A percentile compares a stretch with the other conserved stretches of the same genome.
Evolutionary conservation across 2,888 invertebrate genomes (phyloP).

Genomic region (Eurytoma californica): DNA sequence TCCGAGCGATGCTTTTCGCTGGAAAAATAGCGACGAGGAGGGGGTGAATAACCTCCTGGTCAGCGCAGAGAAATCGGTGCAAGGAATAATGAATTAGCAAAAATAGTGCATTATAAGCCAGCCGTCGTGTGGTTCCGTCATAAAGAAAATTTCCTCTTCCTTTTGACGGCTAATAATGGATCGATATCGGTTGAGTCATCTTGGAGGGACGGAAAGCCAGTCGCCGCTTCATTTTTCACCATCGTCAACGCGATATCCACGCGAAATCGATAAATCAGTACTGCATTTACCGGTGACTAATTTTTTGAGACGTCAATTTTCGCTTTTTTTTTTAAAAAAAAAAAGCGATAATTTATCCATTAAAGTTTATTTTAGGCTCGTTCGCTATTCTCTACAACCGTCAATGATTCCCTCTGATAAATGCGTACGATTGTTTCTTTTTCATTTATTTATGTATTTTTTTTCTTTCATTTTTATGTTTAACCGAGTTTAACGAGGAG

Average conservation of each 20-base stretch:
- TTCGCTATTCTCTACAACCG: too few species aligned
- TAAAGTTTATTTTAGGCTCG: too few species aligned
- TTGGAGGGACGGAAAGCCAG: conserved; percentile 4
- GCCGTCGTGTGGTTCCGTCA: neutral
- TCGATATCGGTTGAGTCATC: conserved; percentile 53
- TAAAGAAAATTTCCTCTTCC: neutral
- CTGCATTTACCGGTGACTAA: neutral
- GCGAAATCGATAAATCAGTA: conserved; percentile 21
- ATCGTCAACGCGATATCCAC: neutral
- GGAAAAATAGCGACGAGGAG: neutral
- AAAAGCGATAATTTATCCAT: too few species aligned
- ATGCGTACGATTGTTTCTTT: too few species aligned
- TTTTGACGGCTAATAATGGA: conserved; percentile 37
- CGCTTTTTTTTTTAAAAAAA: too few species aligned
- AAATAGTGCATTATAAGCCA: neutral
- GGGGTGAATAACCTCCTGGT: too few species aligned
- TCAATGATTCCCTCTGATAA: too few species aligned
- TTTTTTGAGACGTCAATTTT: neutral
- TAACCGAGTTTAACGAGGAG: too few species aligned
- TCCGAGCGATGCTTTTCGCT: neutral
- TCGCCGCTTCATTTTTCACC: conserved; percentile 30
- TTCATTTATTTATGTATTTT: too few species aligned
- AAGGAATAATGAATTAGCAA: neutral
- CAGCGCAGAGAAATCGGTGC: too few species aligned
- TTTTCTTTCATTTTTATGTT: too few species aligned